phyloP scores from a whole-genome alignment of 2,797 vertebrate genomes.

The Semaprochilodus insignis region DNA sequence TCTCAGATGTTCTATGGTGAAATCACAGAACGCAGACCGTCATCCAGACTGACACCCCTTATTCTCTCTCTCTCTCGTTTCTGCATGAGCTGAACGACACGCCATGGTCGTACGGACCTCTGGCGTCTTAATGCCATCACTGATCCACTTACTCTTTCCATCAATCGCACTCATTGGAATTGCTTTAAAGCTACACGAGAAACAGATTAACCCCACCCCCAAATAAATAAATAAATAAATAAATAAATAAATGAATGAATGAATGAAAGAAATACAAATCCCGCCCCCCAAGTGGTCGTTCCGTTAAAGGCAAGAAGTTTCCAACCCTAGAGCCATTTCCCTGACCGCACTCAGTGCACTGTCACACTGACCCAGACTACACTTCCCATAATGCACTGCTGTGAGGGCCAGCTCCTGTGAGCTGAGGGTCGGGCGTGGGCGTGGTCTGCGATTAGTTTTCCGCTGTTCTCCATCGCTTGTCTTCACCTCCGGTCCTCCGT shows the following conservation, averaged over 20 bases:
- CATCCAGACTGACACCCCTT: neutral
- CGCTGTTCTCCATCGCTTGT: neutral
- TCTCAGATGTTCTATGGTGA: neutral
- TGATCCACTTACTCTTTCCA: neutral
- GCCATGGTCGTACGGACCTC: neutral
- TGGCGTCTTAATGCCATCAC: neutral
- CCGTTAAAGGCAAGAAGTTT: conserved; percentile 1
- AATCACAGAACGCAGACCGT: neutral
- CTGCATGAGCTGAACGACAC: neutral
- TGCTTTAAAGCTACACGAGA: neutral
- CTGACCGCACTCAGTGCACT: neutral
- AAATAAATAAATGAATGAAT: conserved; percentile 5
- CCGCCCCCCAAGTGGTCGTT: neutral
- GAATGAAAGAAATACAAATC: neutral
- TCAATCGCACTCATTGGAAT: neutral
- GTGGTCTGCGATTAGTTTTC: neutral
- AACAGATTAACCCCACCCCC: neutral
- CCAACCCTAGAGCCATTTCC: neutral
- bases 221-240: neutral
- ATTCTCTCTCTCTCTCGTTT: neutral
- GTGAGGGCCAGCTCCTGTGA: conserved; percentile 33
- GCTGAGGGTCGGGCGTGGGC: neutral
- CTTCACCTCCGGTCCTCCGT: neutral
- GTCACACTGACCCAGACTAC: neutral
- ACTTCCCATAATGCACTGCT: conserved; percentile 42